phyloP scores from a whole-genome alignment of 2,797 vertebrate genomes.

The Gallinago nigripennis region DNA sequence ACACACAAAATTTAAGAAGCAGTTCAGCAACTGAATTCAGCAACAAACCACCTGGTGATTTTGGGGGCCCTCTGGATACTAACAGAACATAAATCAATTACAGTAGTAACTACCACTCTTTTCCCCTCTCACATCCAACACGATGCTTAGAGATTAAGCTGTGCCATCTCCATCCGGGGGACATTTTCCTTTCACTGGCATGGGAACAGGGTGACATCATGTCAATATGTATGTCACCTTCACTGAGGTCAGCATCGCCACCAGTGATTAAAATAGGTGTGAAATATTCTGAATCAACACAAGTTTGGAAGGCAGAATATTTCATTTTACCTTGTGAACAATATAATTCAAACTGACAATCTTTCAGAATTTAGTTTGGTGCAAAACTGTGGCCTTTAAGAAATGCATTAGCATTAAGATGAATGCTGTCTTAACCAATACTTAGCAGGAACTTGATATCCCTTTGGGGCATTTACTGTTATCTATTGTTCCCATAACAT shows the following conservation, averaged over 20 bases:
- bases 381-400: slow-evolving; percentile 5
- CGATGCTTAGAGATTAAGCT: neutral
- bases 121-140: neutral
- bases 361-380: slow-evolving; percentile 37
- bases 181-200: neutral
- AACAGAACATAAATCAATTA: neutral
- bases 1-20: neutral
- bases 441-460: slow-evolving; percentile 36
- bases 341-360: slow-evolving; percentile 44
- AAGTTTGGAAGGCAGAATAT: slow-evolving; percentile 24
- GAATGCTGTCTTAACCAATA: slow-evolving; percentile 55
- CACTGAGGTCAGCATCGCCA: neutral
- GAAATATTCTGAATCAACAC: neutral
- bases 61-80: neutral
- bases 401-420: slow-evolving; percentile 58
- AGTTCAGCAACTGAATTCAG: neutral
- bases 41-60: neutral
- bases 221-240: neutral
- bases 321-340: slow-evolving; percentile 7
- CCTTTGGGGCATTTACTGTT: slow-evolving; percentile 35
- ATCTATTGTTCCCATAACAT: slow-evolving; percentile 18
- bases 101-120: neutral
- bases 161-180: neutral
- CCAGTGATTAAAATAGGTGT: neutral
- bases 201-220: neutral